These are phyloP conservation scores for Fundulus diaphanus DNA, from an alignment of 2,797 vertebrate species.

Conservation along the genomic window DNA sequence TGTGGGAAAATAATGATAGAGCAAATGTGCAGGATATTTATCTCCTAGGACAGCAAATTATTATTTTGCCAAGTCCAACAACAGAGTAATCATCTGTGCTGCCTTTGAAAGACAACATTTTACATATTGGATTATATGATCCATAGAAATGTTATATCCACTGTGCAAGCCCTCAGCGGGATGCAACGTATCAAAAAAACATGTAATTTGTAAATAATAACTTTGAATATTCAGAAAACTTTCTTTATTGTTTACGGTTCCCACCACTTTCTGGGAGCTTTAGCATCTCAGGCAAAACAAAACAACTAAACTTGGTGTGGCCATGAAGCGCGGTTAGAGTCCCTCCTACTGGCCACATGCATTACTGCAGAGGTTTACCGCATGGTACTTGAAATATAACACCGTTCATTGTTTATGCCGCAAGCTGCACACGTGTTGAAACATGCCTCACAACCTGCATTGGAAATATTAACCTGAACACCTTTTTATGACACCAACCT, in stretches of 20 bases:
- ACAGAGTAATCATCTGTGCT: too few species aligned
- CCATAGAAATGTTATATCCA: background rate
- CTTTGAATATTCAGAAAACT: background rate
- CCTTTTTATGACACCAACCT: too few species aligned
- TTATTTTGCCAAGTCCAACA: too few species aligned
- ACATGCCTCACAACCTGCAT: background rate
- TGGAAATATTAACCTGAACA: background rate
- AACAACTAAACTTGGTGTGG: background rate
- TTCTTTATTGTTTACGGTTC: background rate
- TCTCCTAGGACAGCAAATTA: too few species aligned
- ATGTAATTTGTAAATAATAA: background rate
- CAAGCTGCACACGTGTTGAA: too few species aligned
- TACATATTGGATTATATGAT: background rate
- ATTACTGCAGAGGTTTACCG: background rate
- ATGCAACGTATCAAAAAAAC: background rate
- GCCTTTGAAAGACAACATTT: too few species aligned
- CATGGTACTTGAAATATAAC: background rate
- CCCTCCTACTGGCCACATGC: background rate
- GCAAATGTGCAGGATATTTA: too few species aligned
- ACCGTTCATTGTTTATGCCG: background rate
- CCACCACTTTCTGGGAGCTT: background rate
- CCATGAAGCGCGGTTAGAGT: background rate
- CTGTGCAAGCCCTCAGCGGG: background rate
- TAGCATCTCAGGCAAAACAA: background rate
- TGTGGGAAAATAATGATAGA: background rate